phyloP scores from a whole-genome alignment of 35 echinoderm and acorn worm species.

The Heliocidaris tuberculata region DNA sequence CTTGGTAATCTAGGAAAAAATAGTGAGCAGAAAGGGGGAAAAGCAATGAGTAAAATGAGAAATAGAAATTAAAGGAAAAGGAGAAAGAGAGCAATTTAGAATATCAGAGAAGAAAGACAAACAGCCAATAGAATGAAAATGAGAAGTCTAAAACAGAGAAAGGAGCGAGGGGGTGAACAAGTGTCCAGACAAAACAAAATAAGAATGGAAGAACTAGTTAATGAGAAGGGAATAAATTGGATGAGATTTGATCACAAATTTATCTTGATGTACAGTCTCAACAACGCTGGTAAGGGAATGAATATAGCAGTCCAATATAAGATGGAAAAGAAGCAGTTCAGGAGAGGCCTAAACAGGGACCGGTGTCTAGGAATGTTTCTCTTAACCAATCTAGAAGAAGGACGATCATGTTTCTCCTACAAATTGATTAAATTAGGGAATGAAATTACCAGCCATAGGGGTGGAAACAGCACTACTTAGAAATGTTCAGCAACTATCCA shows the following conservation, averaged over 20 bases:
- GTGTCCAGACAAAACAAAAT: too few species aligned
- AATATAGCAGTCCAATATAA: too few species aligned
- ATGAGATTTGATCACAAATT: too few species aligned
- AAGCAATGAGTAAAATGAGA: background rate
- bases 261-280: too few species aligned
- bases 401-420: constrained; percentile 1
- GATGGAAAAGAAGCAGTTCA: background rate
- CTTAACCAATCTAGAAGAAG: background rate
- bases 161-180: too few species aligned
- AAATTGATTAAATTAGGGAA: constrained; percentile 31
- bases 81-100: background rate
- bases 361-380: background rate
- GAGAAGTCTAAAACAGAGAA: too few species aligned
- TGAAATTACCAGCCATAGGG: constrained; percentile 14
- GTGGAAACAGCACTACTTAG: background rate
- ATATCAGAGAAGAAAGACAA: too few species aligned
- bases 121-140: too few species aligned
- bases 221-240: too few species aligned
- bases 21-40: background rate
- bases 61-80: background rate
- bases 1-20: background rate
- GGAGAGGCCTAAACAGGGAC: background rate
- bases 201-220: too few species aligned
- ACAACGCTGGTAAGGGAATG: too few species aligned
- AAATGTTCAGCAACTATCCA: background rate